phyloP scores from a whole-genome alignment of 2,888 invertebrate genomes.

The Lamellibrachia satsuma region DNA sequence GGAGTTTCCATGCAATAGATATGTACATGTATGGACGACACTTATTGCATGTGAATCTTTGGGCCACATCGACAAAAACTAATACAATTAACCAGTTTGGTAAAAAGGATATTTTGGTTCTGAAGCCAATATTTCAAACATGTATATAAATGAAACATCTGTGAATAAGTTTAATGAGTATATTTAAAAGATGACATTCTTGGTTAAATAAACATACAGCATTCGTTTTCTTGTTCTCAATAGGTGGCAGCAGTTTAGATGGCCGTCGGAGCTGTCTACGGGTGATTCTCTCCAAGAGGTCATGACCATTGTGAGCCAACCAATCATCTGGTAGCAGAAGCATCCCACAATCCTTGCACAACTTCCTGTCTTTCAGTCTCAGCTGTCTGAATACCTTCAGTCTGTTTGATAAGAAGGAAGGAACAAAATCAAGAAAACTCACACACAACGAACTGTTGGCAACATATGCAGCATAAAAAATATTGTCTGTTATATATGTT shows the following conservation, averaged over 20 bases:
- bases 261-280: constrained; percentile 51
- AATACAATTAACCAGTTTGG: too few species aligned
- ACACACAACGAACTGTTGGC: neutral
- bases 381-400: constrained; percentile 41
- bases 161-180: neutral
- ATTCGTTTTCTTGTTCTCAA: constrained; percentile 80
- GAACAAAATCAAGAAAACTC: neutral
- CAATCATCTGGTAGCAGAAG: constrained; percentile 53
- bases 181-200: neutral
- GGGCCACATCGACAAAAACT: too few species aligned
- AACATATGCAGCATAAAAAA: neutral
- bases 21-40: too few species aligned
- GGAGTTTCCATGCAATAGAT: too few species aligned
- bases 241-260: constrained; percentile 72
- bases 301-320: constrained; percentile 50
- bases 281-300: constrained; percentile 43
- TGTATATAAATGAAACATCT: too few species aligned
- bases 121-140: too few species aligned
- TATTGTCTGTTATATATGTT: neutral
- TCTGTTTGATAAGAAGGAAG: constrained; percentile 1
- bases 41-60: too few species aligned
- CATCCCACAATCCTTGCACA: constrained; percentile 60
- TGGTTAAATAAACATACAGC: constrained; percentile 68
- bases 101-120: too few species aligned
- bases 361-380: constrained; percentile 41